A percentile compares a stretch with the other conserved stretches of the same genome.
These are phyloP conservation scores for Mya arenaria DNA, from an alignment of 1,140 invertebrate genomes.

Conservation along the genomic window DNA sequence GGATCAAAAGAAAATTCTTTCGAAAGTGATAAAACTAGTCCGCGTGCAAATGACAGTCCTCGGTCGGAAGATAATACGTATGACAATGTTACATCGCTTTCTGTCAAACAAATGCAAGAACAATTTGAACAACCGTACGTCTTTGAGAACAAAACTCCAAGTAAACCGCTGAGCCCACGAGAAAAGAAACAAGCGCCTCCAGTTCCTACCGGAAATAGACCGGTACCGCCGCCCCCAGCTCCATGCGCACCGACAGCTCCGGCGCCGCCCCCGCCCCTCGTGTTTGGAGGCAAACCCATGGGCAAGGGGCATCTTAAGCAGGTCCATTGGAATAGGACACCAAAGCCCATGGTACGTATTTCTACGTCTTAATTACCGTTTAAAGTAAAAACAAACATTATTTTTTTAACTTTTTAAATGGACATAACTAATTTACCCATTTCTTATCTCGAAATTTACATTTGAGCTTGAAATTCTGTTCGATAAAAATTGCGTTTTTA, in stretches of 20 bases:
- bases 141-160: constrained; percentile 8
- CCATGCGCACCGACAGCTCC: constrained; percentile 6
- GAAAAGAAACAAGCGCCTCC: constrained; percentile 10
- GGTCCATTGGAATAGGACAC: constrained; percentile 48
- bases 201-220: not conserved
- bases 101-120: constrained; percentile 25
- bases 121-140: constrained; percentile 6
- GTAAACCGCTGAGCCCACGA: constrained; percentile 12
- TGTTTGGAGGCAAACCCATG: not conserved
- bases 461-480: not conserved
- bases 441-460: too few species aligned
- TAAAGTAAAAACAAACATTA: too few species aligned
- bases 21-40: constrained; percentile 5
- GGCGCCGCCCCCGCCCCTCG: constrained; percentile 2
- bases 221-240: constrained; percentile 1
- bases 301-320: constrained; percentile 44
- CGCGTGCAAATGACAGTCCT: not conserved
- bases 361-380: not conserved
- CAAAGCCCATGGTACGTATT: constrained; percentile 37
- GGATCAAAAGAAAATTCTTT: constrained; percentile 14
- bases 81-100: not conserved
- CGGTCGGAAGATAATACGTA: not conserved
- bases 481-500: not conserved
- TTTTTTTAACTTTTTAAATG: too few species aligned
- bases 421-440: too few species aligned